These are phyloP conservation scores for Zaprionus taronus DNA, from an alignment of 1,140 invertebrate genomes.

Conservation along the genomic window DNA sequence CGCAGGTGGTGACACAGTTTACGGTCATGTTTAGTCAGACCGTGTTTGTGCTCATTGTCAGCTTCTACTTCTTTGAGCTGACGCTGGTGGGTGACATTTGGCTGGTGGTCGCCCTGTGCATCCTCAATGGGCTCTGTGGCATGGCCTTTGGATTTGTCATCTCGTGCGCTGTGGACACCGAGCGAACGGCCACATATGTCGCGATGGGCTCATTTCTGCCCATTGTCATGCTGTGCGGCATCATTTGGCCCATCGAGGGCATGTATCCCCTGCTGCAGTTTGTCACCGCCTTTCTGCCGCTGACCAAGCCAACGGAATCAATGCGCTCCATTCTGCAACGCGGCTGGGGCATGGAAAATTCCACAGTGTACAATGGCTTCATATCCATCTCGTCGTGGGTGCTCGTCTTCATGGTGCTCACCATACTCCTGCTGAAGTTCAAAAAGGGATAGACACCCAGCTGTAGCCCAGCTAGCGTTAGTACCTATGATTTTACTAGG, in stretches of 20 bases:
- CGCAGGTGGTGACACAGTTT: constrained; percentile 94
- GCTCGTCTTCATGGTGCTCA: constrained; percentile 90
- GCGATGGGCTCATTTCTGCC: constrained; percentile 97
- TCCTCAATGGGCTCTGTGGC: constrained; percentile 94
- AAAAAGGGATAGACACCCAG: constrained; percentile 89
- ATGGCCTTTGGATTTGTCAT: constrained; percentile 98
- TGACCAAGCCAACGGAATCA: constrained; percentile 97
- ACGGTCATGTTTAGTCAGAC: constrained; percentile 94
- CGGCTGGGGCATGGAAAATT: constrained; percentile 92
- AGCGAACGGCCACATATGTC: constrained; percentile 96
- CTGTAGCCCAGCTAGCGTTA: neutral
- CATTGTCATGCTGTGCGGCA: constrained; percentile 94
- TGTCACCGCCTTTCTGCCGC: constrained; percentile 92
- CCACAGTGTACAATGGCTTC: constrained; percentile 94
- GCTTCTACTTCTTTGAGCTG: constrained; percentile 92
- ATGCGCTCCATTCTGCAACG: constrained; percentile 94
- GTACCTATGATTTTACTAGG: constrained; percentile 74
- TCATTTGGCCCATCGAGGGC: constrained; percentile 93
- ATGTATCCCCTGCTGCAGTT: constrained; percentile 92
- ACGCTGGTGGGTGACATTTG: constrained; percentile 91
- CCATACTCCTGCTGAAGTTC: constrained; percentile 92
- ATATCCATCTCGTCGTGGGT: constrained; percentile 94
- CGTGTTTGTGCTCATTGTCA: constrained; percentile 91
- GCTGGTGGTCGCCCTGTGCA: constrained; percentile 90
- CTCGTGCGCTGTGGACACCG: constrained; percentile 93